Percentiles rank a stretch among this genome's conserved stretches.
These are phyloP conservation scores for Clarias platycephalus DNA, from an alignment of 2,797 vertebrate species.

Conservation along the genomic window DNA sequence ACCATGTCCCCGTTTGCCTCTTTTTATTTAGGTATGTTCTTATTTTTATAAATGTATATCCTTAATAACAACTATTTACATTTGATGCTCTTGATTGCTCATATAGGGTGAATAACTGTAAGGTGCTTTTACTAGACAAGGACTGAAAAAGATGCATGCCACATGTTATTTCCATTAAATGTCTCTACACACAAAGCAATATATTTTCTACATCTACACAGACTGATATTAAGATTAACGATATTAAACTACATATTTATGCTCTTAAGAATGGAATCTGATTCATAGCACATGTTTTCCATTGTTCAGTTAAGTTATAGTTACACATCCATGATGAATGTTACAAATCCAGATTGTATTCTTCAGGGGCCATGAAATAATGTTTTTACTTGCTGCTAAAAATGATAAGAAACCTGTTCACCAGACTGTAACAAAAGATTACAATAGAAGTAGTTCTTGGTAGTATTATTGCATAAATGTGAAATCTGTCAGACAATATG, in stretches of 20 bases:
- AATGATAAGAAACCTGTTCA: conserved; percentile 68
- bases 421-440: conserved; percentile 72
- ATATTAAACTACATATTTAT: conserved; percentile 35
- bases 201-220: conserved; percentile 22
- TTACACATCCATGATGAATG: conserved; percentile 73
- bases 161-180: conserved; percentile 38
- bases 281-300: conserved; percentile 47
- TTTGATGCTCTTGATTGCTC: background rate
- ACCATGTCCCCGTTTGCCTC: background rate
- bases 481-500: background rate
- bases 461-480: background rate
- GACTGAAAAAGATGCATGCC: conserved; percentile 18
- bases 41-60: background rate
- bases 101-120: conserved; percentile 4
- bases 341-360: conserved; percentile 62
- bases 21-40: background rate
- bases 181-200: conserved; percentile 9
- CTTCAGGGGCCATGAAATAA: conserved; percentile 69
- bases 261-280: conserved; percentile 12
- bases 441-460: conserved; percentile 19
- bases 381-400: conserved; percentile 65
- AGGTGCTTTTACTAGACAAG: background rate
- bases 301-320: conserved; percentile 65
- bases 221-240: conserved; percentile 34
- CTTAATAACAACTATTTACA: conserved; percentile 1